phyloP scores from a whole-genome alignment of 2,113 vertebrate genomes.

The Catharus minimus region DNA sequence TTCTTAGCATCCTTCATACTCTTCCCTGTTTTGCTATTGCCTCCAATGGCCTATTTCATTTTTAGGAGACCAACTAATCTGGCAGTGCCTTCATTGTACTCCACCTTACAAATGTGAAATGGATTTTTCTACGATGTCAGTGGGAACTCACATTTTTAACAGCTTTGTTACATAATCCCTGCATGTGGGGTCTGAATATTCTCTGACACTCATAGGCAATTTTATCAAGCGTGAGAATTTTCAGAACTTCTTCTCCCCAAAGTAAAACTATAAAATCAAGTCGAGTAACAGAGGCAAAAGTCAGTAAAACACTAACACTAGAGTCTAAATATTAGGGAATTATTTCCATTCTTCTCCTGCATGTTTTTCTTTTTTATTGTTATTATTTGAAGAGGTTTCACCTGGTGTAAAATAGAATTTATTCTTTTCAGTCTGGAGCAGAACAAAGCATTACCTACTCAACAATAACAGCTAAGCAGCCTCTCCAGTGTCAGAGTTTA shows the following conservation, averaged over 20 bases:
- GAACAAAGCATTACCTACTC: neutral
- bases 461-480: neutral
- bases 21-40: neutral
- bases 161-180: neutral
- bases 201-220: neutral
- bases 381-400: neutral
- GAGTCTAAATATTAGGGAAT: neutral
- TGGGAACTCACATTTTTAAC: neutral
- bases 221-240: neutral
- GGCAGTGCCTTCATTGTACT: neutral
- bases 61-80: neutral
- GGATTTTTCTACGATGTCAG: neutral
- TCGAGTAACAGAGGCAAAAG: neutral
- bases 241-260: neutral
- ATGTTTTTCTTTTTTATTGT: no score
- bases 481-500: slow-evolving; percentile 10
- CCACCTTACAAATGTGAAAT: neutral
- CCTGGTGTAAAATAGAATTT: neutral
- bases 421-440: neutral
- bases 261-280: neutral
- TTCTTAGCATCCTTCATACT: neutral
- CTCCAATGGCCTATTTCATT: neutral
- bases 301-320: neutral
- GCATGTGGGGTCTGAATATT: neutral
- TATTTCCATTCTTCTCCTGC: neutral